Evolutionary conservation across 1,140 invertebrate species (phyloP), one percentile per base, ranked within the genome.

Genomic region (Zaprionus gabonicus): DNA sequence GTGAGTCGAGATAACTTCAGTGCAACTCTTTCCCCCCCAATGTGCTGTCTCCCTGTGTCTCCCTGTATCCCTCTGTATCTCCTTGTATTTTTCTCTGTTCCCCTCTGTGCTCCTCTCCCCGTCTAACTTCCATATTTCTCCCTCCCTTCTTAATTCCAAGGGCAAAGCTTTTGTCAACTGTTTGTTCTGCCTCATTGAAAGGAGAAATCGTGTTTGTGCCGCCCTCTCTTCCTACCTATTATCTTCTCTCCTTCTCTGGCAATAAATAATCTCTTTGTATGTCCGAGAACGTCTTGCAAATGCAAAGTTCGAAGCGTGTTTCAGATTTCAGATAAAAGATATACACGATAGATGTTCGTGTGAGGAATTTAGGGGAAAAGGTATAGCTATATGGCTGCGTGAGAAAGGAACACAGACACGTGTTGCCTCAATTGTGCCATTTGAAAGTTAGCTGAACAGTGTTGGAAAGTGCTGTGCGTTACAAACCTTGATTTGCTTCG

Each of bases 1-100:
- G 90, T 91, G 82, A 91, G 90, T 91, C 12, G 23, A 46, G 36
- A 41, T 10, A 28, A 28, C 46, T 34, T 15, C 9, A 10, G 9
- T 23, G 13, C 13, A 56, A 5, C 23, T 31, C 27, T 56, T 3
- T 15, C 62, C 46, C 46, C 10, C 20, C 1, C 3, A 38, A 34
- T 34, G 31, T 9, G 4, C 27, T 27, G 27, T 27, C 6, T 27
- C 4, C 27, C 2, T 27, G 27, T 27, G 31, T 10, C 0, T 3
- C 38, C n/a, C 25, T 38, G 3, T 34, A 7, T 31, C 7, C 27
- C 27, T 28, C 6, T 28, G 27, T 28, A 31, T 10, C 9, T 34
- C 3, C 31, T 1, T 31, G 28, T 31, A 31, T 10, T 9, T 34
- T 0, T 9, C 31, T 34, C 1, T 31, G 0, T 31, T 3, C 1